Conservation (phyloP, 2,888 invertebrate species). For the Agriotes lineatus region DNA sequence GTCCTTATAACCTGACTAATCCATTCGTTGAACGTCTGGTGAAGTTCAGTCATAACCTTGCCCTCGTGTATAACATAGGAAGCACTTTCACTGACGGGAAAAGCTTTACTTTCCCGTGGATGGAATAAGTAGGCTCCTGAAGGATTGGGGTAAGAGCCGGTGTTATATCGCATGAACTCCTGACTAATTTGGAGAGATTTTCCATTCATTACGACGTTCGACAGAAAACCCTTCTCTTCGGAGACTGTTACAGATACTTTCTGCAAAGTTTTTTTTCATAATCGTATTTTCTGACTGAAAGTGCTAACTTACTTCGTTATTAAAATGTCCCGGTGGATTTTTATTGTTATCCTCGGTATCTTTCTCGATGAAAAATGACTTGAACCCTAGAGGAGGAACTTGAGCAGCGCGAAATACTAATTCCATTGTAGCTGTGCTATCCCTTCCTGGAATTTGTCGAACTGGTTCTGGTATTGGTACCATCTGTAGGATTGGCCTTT, state of each 20-base stretch:
- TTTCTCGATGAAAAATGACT: slow-evolving; percentile 72
- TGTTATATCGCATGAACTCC: slow-evolving; percentile 81
- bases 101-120: slow-evolving; percentile 64
- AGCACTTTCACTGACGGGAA: slow-evolving; percentile 33
- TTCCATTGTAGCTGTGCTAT: slow-evolving; percentile 72
- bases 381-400: slow-evolving; percentile 76
- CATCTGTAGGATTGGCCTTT: slow-evolving; percentile 14
- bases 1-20: slow-evolving; percentile 78
- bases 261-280: no score
- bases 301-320: no score
- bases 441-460: slow-evolving; percentile 72
- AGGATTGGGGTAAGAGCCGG: slow-evolving; percentile 72
- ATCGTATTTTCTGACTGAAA: no score
- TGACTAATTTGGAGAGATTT: slow-evolving; percentile 67
- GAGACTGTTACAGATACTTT: slow-evolving; percentile 59
- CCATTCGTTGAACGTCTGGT: slow-evolving; percentile 76
- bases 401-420: slow-evolving; percentile 75
- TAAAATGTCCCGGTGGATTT: no score
- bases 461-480: slow-evolving; percentile 73
- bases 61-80: slow-evolving; percentile 59
- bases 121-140: slow-evolving; percentile 95
- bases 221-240: slow-evolving; percentile 67
- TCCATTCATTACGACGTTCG: slow-evolving; percentile 66
- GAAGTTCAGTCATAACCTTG: slow-evolving; percentile 71
- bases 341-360: no score